These are phyloP conservation scores for Patella vulgata DNA, from an alignment of 1,140 invertebrate genomes.

Conservation along the genomic window DNA sequence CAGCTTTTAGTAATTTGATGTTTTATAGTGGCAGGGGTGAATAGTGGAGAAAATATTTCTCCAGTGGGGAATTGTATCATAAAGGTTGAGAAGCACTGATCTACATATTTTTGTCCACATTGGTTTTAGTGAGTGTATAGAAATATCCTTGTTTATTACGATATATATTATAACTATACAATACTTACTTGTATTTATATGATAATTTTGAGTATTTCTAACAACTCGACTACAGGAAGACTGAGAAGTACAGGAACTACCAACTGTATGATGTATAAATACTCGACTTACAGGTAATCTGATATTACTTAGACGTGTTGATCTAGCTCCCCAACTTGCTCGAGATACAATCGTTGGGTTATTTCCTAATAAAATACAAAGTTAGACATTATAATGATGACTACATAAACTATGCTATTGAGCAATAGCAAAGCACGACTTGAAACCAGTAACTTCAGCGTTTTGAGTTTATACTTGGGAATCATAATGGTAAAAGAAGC, in stretches of 20 bases:
- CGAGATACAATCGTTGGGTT: conserved; percentile 7
- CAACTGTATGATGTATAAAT: conserved; percentile 10
- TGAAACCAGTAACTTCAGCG: too few relatives aligned
- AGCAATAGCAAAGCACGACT: too few relatives aligned
- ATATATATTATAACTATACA: not conserved
- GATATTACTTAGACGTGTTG: not conserved
- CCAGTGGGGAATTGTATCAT: too few relatives aligned
- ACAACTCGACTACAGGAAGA: not conserved
- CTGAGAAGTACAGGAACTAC: not conserved
- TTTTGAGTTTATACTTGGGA: too few relatives aligned
- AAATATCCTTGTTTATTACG: not conserved
- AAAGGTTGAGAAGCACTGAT: too few relatives aligned
- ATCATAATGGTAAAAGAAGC: too few relatives aligned
- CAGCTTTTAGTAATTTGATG: too few relatives aligned
- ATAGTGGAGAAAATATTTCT: not conserved
- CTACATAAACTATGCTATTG: too few relatives aligned
- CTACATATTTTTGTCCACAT: not conserved
- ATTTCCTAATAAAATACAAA: too few relatives aligned
- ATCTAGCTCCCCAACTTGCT: conserved; percentile 8
- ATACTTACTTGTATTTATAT: conserved; percentile 5
- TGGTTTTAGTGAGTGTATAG: not conserved
- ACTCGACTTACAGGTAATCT: conserved; percentile 8
- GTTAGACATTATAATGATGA: too few relatives aligned
- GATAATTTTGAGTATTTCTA: conserved; percentile 6
- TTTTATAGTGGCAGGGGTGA: too few relatives aligned